A percentile compares a stretch with the other conserved stretches of the same genome.
These are phyloP conservation scores for Siniperca chuatsi DNA, from an alignment of 2,113 vertebrate species.

Conservation along the genomic window DNA sequence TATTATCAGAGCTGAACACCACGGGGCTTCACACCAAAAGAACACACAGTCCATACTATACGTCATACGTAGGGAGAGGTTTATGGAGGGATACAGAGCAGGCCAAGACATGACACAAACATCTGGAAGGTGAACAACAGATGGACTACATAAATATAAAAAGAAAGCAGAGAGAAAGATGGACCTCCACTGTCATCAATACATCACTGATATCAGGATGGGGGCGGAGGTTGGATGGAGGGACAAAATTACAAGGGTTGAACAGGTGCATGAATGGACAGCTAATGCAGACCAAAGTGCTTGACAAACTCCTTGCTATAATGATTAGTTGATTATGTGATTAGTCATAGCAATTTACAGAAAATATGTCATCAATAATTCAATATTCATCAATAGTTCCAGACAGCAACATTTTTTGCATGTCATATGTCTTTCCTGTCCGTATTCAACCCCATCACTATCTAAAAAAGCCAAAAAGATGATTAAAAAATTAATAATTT, in stretches of 20 bases:
- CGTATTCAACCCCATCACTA: background rate
- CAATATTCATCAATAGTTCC: too few species aligned
- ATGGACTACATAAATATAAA: constrained; percentile 1
- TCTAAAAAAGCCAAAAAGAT: background rate
- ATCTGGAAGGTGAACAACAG: constrained; percentile 2
- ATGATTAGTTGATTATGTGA: background rate
- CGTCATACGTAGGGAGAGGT: background rate
- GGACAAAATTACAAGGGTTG: background rate
- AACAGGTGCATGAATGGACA: background rate
- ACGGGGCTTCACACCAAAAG: background rate
- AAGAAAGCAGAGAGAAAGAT: background rate
- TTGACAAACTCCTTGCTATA: background rate
- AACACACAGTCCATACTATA: background rate
- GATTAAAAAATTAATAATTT: background rate
- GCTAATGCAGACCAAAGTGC: background rate
- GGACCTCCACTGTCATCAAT: background rate
- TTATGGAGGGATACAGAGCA: constrained; percentile 1
- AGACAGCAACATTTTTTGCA: background rate
- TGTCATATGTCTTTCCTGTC: background rate
- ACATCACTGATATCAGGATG: background rate
- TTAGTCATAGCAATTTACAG: background rate
- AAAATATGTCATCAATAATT: background rate
- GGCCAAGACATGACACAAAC: background rate
- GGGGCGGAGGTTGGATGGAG: background rate
- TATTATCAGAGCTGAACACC: constrained; percentile 43